These are phyloP conservation scores for Cryptocephalus moraei DNA, from an alignment of 2,888 invertebrate species.

Conservation along the genomic window DNA sequence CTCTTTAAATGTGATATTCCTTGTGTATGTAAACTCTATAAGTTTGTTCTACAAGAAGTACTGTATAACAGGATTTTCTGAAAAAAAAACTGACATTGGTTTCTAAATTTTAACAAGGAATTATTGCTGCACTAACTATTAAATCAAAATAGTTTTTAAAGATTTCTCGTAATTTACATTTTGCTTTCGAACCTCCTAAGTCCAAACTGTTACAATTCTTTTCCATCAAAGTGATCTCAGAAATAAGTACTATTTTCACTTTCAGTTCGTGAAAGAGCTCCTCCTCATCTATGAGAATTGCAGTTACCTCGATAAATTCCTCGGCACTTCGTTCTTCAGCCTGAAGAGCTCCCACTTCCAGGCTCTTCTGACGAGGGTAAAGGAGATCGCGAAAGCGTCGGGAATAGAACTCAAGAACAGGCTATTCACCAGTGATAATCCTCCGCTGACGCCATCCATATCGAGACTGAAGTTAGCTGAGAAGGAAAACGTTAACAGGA, in stretches of 20 bases:
- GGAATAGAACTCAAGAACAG: constrained; percentile 56
- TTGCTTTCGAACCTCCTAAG: no score
- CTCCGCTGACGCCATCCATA: constrained; percentile 15
- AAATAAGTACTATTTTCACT: constrained; percentile 8
- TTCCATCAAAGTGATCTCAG: no score
- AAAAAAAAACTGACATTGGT: no score
- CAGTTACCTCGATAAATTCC: constrained; percentile 72
- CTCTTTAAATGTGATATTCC: no score
- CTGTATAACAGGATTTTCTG: no score
- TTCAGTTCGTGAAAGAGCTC: constrained; percentile 65
- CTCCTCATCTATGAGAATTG: constrained; percentile 78
- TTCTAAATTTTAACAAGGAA: no score
- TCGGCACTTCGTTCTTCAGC: constrained; percentile 74
- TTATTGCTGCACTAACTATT: no score
- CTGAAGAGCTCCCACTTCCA: constrained; percentile 52
- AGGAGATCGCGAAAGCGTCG: constrained; percentile 61
- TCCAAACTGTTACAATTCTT: no score
- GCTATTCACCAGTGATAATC: constrained; percentile 28
- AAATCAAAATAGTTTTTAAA: no score
- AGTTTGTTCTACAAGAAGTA: no score
- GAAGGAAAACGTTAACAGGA: constrained; percentile 34
- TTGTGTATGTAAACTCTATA: no score
- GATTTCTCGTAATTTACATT: no score
- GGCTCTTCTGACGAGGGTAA: constrained; percentile 64
- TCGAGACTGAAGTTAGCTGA: constrained; percentile 29